These are phyloP conservation scores for Sebastes hubbsi DNA, from an alignment of 2,797 vertebrate genomes.

Conservation along the genomic window DNA sequence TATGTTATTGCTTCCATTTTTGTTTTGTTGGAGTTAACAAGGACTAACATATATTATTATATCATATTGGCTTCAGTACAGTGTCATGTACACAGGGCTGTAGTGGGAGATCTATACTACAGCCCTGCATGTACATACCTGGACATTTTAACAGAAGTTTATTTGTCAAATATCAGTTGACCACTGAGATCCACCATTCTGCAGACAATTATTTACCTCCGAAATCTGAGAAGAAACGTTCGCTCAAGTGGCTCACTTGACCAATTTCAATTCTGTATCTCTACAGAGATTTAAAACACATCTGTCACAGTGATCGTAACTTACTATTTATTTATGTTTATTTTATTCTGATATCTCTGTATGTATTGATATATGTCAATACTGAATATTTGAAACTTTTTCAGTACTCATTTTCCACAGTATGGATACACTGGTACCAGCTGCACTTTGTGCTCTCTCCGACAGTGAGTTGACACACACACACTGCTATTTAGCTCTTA, in stretches of 20 bases:
- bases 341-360: too few relatives aligned
- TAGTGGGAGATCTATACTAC: neutral
- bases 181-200: neutral
- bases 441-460: too few relatives aligned
- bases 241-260: neutral
- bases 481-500: too few relatives aligned
- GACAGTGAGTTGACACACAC: too few relatives aligned
- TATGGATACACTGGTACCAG: too few relatives aligned
- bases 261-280: neutral
- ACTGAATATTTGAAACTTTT: too few relatives aligned
- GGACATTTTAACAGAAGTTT: neutral
- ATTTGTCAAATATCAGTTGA: neutral
- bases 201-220: neutral
- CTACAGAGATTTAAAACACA: neutral
- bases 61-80: neutral
- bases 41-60: neutral
- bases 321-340: too few relatives aligned
- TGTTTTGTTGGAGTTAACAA: neutral
- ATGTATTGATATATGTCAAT: too few relatives aligned
- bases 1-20: neutral
- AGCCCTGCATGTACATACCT: too few relatives aligned
- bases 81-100: neutral
- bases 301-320: neutral
- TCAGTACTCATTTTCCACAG: too few relatives aligned
- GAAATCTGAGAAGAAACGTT: neutral